Evolutionary conservation across 2,888 invertebrate genomes (phyloP).

Genomic region (Archips xylosteana): DNA sequence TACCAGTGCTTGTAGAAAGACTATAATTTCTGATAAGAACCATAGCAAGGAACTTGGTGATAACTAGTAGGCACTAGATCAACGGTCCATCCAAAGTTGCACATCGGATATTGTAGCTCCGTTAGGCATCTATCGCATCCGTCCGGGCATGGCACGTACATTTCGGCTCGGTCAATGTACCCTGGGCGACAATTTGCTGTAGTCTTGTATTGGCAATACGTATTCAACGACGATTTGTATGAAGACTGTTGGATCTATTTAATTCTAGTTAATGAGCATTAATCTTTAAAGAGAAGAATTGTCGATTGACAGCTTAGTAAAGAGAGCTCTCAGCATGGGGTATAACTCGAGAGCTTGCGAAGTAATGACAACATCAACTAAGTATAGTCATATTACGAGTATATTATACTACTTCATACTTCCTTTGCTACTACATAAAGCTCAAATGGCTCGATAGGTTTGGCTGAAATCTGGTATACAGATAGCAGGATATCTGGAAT

Average conservation of each 20-base stretch:
- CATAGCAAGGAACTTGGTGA: neutral
- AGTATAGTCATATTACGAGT: neutral
- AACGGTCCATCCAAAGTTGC: constrained; percentile 1
- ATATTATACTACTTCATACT: neutral
- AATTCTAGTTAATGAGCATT: neutral
- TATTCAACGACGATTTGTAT: neutral
- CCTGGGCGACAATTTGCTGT: constrained; percentile 33
- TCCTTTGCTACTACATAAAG: too few species aligned
- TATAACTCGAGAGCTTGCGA: neutral
- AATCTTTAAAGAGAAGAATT: neutral
- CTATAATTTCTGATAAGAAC: neutral
- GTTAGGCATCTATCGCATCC: constrained; percentile 55
- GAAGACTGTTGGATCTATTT: neutral
- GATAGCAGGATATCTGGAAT: too few species aligned
- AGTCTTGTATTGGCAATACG: neutral
- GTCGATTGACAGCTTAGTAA: neutral
- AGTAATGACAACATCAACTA: neutral
- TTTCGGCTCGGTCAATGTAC: constrained; percentile 55
- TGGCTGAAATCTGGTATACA: too few species aligned
- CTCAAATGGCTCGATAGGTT: too few species aligned
- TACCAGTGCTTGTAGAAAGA: neutral
- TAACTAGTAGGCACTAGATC: neutral
- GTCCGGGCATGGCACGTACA: constrained; percentile 47
- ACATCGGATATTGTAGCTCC: constrained; percentile 48
- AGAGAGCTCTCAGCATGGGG: neutral